Evolutionary conservation across 2,113 vertebrate species (phyloP), one percentile per base, ranked within the genome.

Genomic region (Anhinga anhinga): DNA sequence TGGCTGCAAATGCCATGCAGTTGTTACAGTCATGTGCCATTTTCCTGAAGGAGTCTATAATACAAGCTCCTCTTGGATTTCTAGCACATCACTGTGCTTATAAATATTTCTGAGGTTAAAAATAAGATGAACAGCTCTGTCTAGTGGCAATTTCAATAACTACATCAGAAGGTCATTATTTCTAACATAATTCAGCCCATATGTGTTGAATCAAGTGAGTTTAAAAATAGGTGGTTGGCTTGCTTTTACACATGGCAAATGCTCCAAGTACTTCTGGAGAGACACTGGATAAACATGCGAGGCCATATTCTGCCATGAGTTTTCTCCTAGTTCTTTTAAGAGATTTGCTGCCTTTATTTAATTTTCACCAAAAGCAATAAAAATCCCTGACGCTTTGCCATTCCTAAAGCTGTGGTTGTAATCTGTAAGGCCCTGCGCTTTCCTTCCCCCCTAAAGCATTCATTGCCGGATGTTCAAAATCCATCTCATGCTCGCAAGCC

Each of bases 121-220:
- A 98, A 83, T 82, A 91, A 92, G 97, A 97, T 76, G 94, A 97
- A 98, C 65, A 98, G 98, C 98, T 97, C 98, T 65, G 77, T 98
- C 98, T 98, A 98, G 97, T 98, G 98, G 97, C 94, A 81, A 42
- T 84, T 90, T 76, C 79, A 78, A 71, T 97, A 94, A 98, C 15
- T 98, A 52, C 98, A 98, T 52, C 67, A 84, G 84, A 88, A 90
- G 55, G 78, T 59, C 50, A 2, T 76, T 88, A 38, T 52, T 95
- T 70, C 72, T 85, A 27, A 50, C 73, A 67, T 70, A 55, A 88
- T 77, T 86, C 65, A 63, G 77, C 50, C 63, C 86, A 83, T 88
- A 61, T 93, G 70, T 87, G 76, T 91, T 94, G 80, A 89, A 87
- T 95, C 82, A 86, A 95, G 49, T 11, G 44, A 86, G 44, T 79